phyloP scores from a whole-genome alignment of 53 echinoderm and acorn worm genomes.

The Patiria pectinifera region DNA sequence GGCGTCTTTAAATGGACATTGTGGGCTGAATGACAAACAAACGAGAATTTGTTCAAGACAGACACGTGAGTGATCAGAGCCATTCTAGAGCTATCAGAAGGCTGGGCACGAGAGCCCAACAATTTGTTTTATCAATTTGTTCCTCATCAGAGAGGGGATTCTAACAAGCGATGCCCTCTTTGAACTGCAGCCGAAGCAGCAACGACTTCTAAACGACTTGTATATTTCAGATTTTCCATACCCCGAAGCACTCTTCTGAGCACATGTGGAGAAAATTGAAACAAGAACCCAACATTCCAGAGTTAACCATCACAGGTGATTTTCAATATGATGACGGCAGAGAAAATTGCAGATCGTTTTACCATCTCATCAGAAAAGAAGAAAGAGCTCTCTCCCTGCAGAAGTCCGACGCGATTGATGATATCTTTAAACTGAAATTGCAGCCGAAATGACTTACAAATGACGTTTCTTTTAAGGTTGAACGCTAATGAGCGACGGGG shows the following conservation, averaged over 20 bases:
- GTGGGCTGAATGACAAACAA: background rate
- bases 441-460: slow-evolving; percentile 5
- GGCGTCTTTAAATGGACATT: background rate
- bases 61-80: background rate
- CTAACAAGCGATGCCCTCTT: background rate
- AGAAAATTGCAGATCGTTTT: background rate
- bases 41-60: background rate
- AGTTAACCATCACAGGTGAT: background rate
- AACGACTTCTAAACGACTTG: background rate
- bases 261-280: background rate
- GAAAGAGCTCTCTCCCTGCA: background rate
- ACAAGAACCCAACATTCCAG: background rate
- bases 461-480: slow-evolving; percentile 8
- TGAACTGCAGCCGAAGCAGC: background rate
- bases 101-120: background rate
- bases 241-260: background rate
- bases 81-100: background rate
- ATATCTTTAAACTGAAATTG: background rate
- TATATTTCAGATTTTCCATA: background rate
- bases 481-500: background rate
- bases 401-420: background rate
- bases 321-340: background rate
- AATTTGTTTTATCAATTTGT: background rate
- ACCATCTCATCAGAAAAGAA: background rate
- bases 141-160: background rate